A percentile compares a stretch with the other conserved stretches of the same genome.
These are phyloP conservation scores for Sylvietta virens DNA, from an alignment of 2,113 vertebrate genomes.

Conservation along the genomic window DNA sequence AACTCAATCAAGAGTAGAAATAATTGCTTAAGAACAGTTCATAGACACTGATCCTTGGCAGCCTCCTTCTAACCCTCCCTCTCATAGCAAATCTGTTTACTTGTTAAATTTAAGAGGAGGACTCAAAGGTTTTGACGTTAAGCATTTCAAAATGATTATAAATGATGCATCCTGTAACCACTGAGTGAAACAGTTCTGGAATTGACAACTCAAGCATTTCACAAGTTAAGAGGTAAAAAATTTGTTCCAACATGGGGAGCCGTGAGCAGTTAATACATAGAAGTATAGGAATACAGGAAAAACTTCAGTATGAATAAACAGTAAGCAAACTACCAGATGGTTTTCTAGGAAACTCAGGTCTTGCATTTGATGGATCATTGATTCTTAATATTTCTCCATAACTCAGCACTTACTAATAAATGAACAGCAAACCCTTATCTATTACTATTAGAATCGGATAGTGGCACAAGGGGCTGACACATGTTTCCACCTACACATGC, in stretches of 20 bases:
- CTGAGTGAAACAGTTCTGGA: not conserved
- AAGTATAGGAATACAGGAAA: not conserved
- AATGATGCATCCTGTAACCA: not conserved
- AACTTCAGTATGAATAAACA: not conserved
- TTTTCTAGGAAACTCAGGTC: not conserved
- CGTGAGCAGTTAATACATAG: not conserved
- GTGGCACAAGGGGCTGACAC: not conserved
- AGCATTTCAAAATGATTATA: not conserved
- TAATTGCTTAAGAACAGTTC: slow-evolving; percentile 31
- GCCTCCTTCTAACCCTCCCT: not conserved
- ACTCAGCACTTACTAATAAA: slow-evolving; percentile 3
- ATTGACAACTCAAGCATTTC: not conserved
- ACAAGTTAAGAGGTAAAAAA: not conserved
- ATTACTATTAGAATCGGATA: not conserved
- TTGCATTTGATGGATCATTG: not conserved
- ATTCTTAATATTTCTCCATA: slow-evolving; percentile 6
- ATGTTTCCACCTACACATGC: not conserved
- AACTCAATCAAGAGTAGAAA: slow-evolving; percentile 6
- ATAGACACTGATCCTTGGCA: not conserved
- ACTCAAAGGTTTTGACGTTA: not conserved
- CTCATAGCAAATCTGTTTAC: not conserved
- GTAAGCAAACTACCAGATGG: not conserved
- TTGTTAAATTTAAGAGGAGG: not conserved
- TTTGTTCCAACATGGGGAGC: not conserved
- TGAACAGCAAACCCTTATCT: not conserved